A percentile compares a stretch with the other conserved stretches of the same genome.
These are phyloP conservation scores for Globicephala melas DNA, from an alignment of 2,113 vertebrate species.

Conservation along the genomic window DNA sequence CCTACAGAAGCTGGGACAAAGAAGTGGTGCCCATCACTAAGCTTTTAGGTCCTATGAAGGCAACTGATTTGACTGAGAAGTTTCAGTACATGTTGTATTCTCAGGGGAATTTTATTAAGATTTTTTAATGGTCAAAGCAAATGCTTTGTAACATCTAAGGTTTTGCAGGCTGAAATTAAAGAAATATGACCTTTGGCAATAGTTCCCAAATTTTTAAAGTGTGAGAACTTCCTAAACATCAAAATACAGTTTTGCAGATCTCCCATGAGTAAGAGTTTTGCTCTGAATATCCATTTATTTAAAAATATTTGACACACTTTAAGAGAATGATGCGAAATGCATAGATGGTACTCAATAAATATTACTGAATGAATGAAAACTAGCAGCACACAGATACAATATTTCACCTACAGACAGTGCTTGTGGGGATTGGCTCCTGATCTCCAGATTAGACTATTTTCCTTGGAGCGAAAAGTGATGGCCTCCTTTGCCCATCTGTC, in stretches of 20 bases:
- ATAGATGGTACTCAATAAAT: neutral
- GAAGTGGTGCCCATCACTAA: neutral
- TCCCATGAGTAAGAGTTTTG: neutral
- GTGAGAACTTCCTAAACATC: neutral
- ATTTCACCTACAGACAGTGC: neutral
- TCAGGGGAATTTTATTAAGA: neutral
- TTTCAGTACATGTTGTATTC: neutral
- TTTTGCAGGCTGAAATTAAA: neutral
- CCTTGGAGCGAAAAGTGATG: neutral
- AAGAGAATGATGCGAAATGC: neutral
- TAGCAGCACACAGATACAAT: neutral
- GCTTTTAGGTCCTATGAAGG: neutral
- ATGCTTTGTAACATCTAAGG: neutral
- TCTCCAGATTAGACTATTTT: neutral
- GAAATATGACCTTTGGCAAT: neutral
- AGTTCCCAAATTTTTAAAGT: neutral
- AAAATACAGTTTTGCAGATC: neutral
- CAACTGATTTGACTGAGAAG: neutral
- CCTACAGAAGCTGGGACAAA: neutral
- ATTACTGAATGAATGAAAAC: neutral
- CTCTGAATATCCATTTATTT: neutral
- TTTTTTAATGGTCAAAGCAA: neutral
- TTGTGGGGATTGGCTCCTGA: neutral
- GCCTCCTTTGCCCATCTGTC: neutral
- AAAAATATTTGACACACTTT: neutral